Evolutionary conservation across 2,113 vertebrate genomes (phyloP), one percentile per base, ranked within the genome.

Genomic region (Otis tarda): DNA sequence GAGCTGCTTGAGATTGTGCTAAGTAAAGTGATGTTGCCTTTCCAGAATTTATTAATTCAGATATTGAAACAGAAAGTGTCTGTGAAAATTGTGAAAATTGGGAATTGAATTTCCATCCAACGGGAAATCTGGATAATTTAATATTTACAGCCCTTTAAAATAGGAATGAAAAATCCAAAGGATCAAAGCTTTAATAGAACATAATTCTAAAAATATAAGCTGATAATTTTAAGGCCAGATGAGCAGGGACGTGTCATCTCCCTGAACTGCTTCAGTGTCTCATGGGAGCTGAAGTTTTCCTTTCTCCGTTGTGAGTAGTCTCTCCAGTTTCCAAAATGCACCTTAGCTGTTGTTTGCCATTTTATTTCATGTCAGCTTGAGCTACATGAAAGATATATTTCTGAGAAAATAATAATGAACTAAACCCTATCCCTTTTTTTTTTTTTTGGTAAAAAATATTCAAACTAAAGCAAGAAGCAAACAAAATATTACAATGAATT

Each of bases 231-330:
- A 14, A 83, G 23, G 35, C 12, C 52, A 57, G 49, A 10, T 31
- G 35, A 90, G 75, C 23, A 49, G 18, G 16, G 31, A 64, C 9
- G 5, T 60, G 30, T 49, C 35, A 22, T 49, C 15, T 56, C 13
- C 61, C 24, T 85, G 50, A 39, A 33, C 37, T 35, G 43, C 19
- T 55, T 10, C 30, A 43, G 8, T 55, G 35, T 22, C 22, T 68
- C 12, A 12, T 41, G 43, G 20, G 43, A 77, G 10, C 4, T 52
- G 27, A 53, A 59, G 14, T 74, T 82, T 52, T 12, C 27, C 21
- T 24, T 73, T 39, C 61, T 57, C 49, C 23, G 3, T 3, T 33
- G 10, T 0, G 0, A 83, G 6, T 17, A 55, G 14, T 20, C 3
- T 37, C 24, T 37, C 43, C 17, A 24, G 9, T 41, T 63, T 63